phyloP scores from a whole-genome alignment of 2,797 vertebrate species.

The Cetoscarus ocellatus region DNA sequence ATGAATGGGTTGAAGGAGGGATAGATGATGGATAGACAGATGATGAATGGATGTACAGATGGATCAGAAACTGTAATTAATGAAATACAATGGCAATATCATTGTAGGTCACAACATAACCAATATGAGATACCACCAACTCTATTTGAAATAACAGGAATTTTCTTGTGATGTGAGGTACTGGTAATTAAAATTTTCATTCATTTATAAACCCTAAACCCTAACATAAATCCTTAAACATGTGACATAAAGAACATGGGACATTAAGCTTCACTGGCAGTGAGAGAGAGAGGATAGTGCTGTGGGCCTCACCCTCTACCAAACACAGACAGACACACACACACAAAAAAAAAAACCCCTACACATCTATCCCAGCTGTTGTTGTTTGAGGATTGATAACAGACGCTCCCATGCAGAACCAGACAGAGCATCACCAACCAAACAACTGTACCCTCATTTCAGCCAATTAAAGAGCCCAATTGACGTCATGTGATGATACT shows the following conservation, averaged over 20 bases:
- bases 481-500: not conserved
- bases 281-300: slow-evolving; percentile 28
- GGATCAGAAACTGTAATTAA: too few species aligned
- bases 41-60: too few species aligned
- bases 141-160: too few species aligned
- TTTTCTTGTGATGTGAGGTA: too few species aligned
- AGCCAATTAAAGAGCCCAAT: slow-evolving; percentile 6
- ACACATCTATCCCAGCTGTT: slow-evolving; percentile 27
- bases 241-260: slow-evolving; percentile 2
- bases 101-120: too few species aligned
- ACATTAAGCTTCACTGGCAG: slow-evolving; percentile 22
- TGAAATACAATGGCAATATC: too few species aligned
- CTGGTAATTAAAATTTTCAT: too few species aligned
- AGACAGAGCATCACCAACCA: slow-evolving; percentile 21
- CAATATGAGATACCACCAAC: too few species aligned
- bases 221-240: not conserved
- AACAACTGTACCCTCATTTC: slow-evolving; percentile 1
- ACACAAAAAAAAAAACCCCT: not conserved
- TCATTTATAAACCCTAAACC: too few species aligned
- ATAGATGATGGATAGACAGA: too few species aligned
- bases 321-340: slow-evolving; percentile 10
- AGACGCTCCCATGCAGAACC: slow-evolving; percentile 37
- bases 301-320: slow-evolving; percentile 7
- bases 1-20: too few species aligned
- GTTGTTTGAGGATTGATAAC: slow-evolving; percentile 25